Evolutionary conservation across 1,140 invertebrate genomes (phyloP), one percentile per base, ranked within the genome.

Genomic region (Neodiprion virginianus): DNA sequence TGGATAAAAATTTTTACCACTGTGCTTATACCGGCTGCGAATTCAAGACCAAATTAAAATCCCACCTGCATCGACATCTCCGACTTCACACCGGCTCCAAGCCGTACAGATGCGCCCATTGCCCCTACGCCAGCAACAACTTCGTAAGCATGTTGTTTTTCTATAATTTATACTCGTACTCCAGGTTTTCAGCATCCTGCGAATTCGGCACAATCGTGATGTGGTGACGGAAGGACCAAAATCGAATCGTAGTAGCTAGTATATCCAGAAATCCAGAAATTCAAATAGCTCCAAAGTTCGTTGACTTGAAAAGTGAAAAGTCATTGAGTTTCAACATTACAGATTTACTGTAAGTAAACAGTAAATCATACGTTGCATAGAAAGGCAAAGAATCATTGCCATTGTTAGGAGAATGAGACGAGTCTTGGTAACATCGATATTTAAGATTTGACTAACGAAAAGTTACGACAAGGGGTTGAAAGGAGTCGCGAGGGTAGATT

Each of bases 81-180:
- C 90, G 92, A 8, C 88, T 92, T 28, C 96, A 97, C 81, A 93
- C 93, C 10, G 94, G 95, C 0, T 91, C 93, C 72, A 95, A 96
- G 82, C 96, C 96, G 0, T 97, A 95, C 88, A 91, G 91, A 77
- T 98, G 97, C 86, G 95, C 94, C 8, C 92, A 96, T 83, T 97
- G 96, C 82, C 73, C 86, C 17, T 97, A 95, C 80, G 91, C 91
- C 1, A 96, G 95, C 83, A 96, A 93, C 77, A 94, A 92, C 79
- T 82, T 93, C 89, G 92, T 93, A 87, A 90, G 87, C 87, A 65
- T 21, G 14, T 9, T 50, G 1, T 17, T 8, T 8, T 48, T 69
- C 28, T 40, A 40, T 40, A 40, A 40, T 40, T 40, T 5, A 40
- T 3, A 40, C 5, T 40, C 28, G 28, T 40, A 40, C 28, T 40